phyloP scores from a whole-genome alignment of 2,113 vertebrate species.

The Nerophis lumbriciformis region DNA sequence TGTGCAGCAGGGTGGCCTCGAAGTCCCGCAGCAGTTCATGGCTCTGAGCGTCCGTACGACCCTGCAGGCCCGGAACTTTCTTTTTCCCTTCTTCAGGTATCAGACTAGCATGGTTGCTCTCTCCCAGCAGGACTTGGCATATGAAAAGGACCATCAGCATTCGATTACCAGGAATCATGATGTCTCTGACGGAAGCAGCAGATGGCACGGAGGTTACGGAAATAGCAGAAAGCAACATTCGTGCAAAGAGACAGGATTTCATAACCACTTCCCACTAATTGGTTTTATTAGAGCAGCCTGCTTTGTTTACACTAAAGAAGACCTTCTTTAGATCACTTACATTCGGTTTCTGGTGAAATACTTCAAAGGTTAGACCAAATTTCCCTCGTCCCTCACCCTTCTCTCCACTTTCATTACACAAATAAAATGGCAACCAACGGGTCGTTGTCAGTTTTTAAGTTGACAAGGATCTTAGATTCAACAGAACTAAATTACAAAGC shows the following conservation, averaged over 20 bases:
- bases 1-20: conserved; percentile 96
- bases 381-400: conserved; percentile 21
- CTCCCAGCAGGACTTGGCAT: conserved; percentile 99
- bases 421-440: conserved; percentile 57
- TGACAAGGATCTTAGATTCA: conserved; percentile 43
- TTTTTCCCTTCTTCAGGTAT: conserved; percentile 96
- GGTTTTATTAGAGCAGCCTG: conserved; percentile 64
- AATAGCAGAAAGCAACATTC: neutral
- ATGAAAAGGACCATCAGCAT: conserved; percentile 99
- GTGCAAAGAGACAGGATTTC: neutral
- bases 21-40: conserved; percentile 98
- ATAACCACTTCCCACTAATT: conserved; percentile 34
- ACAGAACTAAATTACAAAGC: too few species aligned
- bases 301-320: conserved; percentile 77
- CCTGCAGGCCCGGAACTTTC: conserved; percentile 87
- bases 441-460: conserved; percentile 63
- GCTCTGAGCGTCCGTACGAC: conserved; percentile 84
- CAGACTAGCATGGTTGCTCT: conserved; percentile 95
- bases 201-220: conserved; percentile 29
- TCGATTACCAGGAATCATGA: conserved; percentile 99
- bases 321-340: conserved; percentile 70
- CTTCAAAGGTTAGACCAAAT: conserved; percentile 62
- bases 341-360: conserved; percentile 72
- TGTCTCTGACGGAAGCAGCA: conserved; percentile 81
- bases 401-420: conserved; percentile 42